Evolutionary conservation across 2,113 vertebrate species (phyloP).

Genomic region (Solenodon paradoxus): DNA sequence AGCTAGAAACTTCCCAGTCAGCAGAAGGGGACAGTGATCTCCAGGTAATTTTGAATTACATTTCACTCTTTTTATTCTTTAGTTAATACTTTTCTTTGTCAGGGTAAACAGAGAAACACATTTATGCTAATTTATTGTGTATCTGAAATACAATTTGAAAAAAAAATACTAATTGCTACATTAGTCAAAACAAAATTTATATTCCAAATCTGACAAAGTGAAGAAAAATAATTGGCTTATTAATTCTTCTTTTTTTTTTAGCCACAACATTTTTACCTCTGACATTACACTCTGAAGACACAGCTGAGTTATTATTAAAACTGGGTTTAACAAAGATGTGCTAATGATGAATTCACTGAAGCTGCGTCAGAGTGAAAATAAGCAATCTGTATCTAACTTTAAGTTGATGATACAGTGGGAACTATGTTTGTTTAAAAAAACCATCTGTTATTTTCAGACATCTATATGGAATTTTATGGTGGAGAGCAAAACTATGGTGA

Average conservation of each 20-base stretch:
- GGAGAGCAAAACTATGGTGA: neutral
- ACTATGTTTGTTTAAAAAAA: slow-evolving; percentile 65
- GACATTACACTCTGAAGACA: slow-evolving; percentile 47
- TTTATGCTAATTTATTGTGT: slow-evolving; percentile 4
- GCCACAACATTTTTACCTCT: slow-evolving; percentile 44
- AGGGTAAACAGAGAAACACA: slow-evolving; percentile 47
- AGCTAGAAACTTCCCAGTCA: slow-evolving; percentile 45
- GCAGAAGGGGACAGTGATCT: slow-evolving; percentile 11
- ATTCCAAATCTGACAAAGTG: slow-evolving; percentile 66
- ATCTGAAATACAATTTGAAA: slow-evolving; percentile 49
- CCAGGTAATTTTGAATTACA: slow-evolving; percentile 35
- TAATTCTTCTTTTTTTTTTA: slow-evolving; percentile 71
- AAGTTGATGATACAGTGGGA: slow-evolving; percentile 61
- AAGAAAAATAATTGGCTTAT: slow-evolving; percentile 70
- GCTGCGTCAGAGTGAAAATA: slow-evolving; percentile 59
- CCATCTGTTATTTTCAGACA: slow-evolving; percentile 54
- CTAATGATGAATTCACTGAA: slow-evolving; percentile 63
- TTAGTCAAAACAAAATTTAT: slow-evolving; percentile 68
- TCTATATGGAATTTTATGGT: neutral
- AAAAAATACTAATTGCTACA: slow-evolving; percentile 63
- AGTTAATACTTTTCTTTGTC: slow-evolving; percentile 40
- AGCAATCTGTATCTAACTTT: slow-evolving; percentile 53
- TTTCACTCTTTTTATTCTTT: slow-evolving; percentile 61
- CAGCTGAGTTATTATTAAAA: slow-evolving; percentile 67
- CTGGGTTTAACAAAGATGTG: slow-evolving; percentile 49